Base-by-base conservation (phyloP, 2,113 vertebrate genomes). In the Potamarius usumacintae region DNA sequence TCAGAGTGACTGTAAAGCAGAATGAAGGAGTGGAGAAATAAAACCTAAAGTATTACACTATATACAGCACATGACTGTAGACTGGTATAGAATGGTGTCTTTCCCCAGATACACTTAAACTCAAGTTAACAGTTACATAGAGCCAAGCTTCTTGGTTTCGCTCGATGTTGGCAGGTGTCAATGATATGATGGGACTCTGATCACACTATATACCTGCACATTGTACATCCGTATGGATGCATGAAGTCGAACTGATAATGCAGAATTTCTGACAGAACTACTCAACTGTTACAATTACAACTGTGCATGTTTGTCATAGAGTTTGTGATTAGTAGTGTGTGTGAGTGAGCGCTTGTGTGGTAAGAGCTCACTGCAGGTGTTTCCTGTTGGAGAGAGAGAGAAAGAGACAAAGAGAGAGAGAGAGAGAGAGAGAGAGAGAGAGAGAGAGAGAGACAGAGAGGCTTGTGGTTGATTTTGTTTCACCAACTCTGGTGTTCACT, bases 361-460 rank as follows among this genome's bases (percentile, higher is more conserved):
- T 80, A 63, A 88, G 85, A 85, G 87, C 86, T 85, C 55, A 71
- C 8, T 81, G 85, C 92, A 92, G 92, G 91, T 92, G 91, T 88
- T 91, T 92, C 91, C 91, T 91, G 91, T 90, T 88, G 76, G 83
- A 90, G 89, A 83, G 17, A 90, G 60, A 86, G 83, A 79, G 65
- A 30, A 11, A 15, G 57, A 69, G 25, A 60, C 48, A 78, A 20
- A 67, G 14, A 55, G 18, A 63, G 62, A 62, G 27, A 80, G 86
- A 82, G 57, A 48, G 0, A 42, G 15, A 78, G n/a, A 57, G 52
- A 30, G 0, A 79, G n/a, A 77, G 0, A 77, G 22, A n/a, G 22
- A 10, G 8, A 53, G 0, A 80, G 53, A 79, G 14, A 8, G 5
- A 78, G 76, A 80, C 7, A 60, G 55, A 60, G n/a, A 81, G 10